These are phyloP conservation scores for Cyprinodon brontotheroides DNA, from an alignment of 2,113 vertebrate species.

Conservation along the genomic window DNA sequence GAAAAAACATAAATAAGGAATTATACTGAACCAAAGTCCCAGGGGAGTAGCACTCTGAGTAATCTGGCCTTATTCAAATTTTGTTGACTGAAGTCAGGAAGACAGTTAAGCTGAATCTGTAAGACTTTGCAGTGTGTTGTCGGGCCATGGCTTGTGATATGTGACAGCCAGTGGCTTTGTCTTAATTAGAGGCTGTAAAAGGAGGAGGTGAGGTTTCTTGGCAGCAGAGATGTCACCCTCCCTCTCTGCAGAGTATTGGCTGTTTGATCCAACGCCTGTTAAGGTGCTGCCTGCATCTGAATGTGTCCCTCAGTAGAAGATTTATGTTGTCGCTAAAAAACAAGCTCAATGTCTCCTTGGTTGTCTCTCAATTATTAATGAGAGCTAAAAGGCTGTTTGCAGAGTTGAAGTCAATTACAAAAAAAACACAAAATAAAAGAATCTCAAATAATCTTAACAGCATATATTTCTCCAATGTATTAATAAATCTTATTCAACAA, in stretches of 20 bases:
- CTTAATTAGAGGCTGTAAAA: constrained; percentile 44
- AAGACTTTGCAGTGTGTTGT: constrained; percentile 16
- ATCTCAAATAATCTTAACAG: neutral
- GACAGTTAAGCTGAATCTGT: neutral
- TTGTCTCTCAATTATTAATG: constrained; percentile 51
- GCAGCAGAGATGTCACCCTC: constrained; percentile 45
- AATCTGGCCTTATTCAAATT: neutral
- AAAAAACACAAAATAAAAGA: neutral
- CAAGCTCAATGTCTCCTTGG: constrained; percentile 13
- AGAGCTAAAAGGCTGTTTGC: constrained; percentile 25
- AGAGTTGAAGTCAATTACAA: constrained; percentile 24
- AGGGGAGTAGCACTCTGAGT: too few species aligned
- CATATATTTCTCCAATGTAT: too few species aligned
- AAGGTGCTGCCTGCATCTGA: constrained; percentile 56
- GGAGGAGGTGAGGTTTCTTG: constrained; percentile 36
- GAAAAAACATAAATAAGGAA: neutral
- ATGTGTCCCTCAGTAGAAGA: constrained; percentile 56
- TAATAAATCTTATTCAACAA: neutral
- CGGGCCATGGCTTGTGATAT: constrained; percentile 25
- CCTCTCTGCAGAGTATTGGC: constrained; percentile 58
- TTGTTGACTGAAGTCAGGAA: neutral
- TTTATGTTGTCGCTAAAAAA: constrained; percentile 50
- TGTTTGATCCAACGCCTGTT: constrained; percentile 53
- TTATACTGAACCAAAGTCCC: neutral
- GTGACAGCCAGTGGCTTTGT: constrained; percentile 43